These are phyloP conservation scores for Synergus itoensis DNA, from an alignment of 2,888 invertebrate species.

Conservation along the genomic window DNA sequence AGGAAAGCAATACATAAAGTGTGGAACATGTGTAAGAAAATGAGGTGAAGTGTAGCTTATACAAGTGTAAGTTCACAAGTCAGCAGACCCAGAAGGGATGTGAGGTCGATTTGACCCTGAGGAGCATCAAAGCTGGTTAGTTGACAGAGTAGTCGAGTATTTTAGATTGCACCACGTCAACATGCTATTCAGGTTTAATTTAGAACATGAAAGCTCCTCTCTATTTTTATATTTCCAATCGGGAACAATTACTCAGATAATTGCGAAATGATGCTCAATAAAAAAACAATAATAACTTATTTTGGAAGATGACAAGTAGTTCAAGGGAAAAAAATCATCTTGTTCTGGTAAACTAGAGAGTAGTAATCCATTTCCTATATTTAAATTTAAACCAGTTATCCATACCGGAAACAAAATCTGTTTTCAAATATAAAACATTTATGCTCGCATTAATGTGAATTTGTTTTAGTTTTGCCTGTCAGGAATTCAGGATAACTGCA, in stretches of 20 bases:
- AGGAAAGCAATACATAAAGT: background rate
- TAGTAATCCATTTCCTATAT: too few species aligned
- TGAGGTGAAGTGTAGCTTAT: background rate
- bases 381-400: too few species aligned
- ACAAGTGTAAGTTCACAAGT: background rate
- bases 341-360: too few species aligned
- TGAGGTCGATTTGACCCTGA: background rate
- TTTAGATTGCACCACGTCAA: too few species aligned
- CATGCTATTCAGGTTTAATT: too few species aligned
- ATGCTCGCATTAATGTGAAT: background rate
- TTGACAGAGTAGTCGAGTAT: background rate
- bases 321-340: background rate
- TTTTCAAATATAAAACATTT: background rate
- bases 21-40: background rate
- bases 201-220: too few species aligned
- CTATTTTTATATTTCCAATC: too few species aligned
- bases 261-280: too few species aligned
- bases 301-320: background rate
- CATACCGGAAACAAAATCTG: too few species aligned
- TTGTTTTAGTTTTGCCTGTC: background rate
- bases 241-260: too few species aligned
- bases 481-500: background rate
- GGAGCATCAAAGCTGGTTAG: slow-evolving; percentile 20
- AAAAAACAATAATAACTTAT: too few species aligned
- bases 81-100: background rate